Percentiles rank a stretch among this genome's conserved stretches.
Evolutionary conservation across 2,113 vertebrate genomes (phyloP).

Genomic region (Uria aalge): DNA sequence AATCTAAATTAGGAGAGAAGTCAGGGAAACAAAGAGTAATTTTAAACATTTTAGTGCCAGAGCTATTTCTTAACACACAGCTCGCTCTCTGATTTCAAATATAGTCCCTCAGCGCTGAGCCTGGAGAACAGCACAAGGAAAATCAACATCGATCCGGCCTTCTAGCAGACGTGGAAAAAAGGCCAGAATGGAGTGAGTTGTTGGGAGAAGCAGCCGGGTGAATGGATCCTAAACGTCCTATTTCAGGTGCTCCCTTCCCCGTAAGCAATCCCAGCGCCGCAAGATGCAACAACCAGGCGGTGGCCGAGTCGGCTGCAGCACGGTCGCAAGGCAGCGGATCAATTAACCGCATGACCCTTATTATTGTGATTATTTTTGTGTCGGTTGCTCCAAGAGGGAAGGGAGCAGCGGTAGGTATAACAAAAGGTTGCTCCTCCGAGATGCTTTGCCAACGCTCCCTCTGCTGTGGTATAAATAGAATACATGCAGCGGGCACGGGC

Average conservation of each 20-base stretch:
- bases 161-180: not conserved
- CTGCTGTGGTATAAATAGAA: constrained; percentile 66
- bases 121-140: not conserved
- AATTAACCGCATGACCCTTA: not conserved
- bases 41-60: constrained; percentile 42
- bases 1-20: constrained; percentile 59
- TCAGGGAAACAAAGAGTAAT: constrained; percentile 52
- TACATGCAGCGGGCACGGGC: constrained; percentile 49
- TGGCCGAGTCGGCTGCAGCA: not conserved
- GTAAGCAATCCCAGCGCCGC: not conserved
- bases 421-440: constrained; percentile 40
- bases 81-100: constrained; percentile 36
- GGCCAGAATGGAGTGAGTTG: not conserved
- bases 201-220: not conserved
- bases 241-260: not conserved
- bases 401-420: constrained; percentile 26
- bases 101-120: not conserved
- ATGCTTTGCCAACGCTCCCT: constrained; percentile 66
- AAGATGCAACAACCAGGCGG: not conserved
- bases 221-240: not conserved
- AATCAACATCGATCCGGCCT: not conserved
- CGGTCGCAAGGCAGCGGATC: not conserved
- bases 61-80: constrained; percentile 59
- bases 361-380: not conserved
- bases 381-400: not conserved